A percentile compares a stretch with the other conserved stretches of the same genome.
phyloP scores from a whole-genome alignment of 1,140 invertebrate species.

The Anastatus disparis region DNA sequence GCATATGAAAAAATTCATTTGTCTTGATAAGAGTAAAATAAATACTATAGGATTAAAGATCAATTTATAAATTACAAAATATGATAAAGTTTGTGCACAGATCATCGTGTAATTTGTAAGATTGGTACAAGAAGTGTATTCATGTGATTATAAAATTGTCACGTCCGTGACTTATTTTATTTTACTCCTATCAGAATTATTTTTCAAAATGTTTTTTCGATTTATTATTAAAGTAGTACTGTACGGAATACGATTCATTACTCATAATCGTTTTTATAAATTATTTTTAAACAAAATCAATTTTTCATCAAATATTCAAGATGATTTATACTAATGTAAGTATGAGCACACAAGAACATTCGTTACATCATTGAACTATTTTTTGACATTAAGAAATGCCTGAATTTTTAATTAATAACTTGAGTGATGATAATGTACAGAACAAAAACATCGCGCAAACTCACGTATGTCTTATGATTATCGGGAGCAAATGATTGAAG shows the following conservation, averaged over 20 bases:
- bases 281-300: not conserved
- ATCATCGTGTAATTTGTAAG: constrained; percentile 8
- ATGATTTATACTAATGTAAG: not conserved
- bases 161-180: not conserved
- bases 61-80: constrained; percentile 21
- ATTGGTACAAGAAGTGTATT: constrained; percentile 1
- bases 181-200: constrained; percentile 29
- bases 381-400: not conserved
- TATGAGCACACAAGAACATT: not conserved
- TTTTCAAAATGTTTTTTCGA: constrained; percentile 29
- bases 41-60: not conserved
- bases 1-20: not conserved
- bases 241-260: not conserved
- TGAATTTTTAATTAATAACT: constrained; percentile 3
- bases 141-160: constrained; percentile 7
- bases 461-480: constrained; percentile 4
- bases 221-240: constrained; percentile 11
- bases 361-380: not conserved
- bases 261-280: not conserved
- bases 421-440: not conserved
- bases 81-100: constrained; percentile 7
- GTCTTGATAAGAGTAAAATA: constrained; percentile 18
- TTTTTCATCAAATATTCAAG: constrained; percentile 5
- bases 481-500: not conserved
- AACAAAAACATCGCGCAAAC: not conserved